phyloP scores from a whole-genome alignment of 2,113 vertebrate species.

The Manacus vitellinus region DNA sequence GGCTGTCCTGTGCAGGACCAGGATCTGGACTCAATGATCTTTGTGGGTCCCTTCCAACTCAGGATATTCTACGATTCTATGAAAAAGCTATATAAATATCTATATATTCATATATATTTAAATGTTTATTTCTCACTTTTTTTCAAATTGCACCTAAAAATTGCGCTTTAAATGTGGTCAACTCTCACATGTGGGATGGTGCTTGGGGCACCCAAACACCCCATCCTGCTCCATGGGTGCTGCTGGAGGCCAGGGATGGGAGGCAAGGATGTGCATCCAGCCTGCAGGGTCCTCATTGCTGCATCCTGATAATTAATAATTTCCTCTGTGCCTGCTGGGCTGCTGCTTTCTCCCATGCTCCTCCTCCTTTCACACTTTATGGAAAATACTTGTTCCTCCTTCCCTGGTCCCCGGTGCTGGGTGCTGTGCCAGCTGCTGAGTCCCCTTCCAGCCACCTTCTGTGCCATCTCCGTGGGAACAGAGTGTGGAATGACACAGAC shows the following conservation, averaged over 20 bases:
- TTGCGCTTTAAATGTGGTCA: not conserved
- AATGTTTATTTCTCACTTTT: not conserved
- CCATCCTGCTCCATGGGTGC: accelerated
- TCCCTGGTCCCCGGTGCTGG: not conserved
- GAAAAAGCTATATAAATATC: not conserved
- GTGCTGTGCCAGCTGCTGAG: not conserved
- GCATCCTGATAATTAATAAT: not conserved
- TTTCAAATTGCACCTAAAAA: not conserved
- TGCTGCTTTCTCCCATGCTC: not conserved
- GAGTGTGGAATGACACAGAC: not conserved
- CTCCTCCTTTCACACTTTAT: not conserved
- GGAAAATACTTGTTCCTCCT: not conserved
- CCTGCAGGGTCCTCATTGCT: not conserved
- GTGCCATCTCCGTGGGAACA: constrained; percentile 38
- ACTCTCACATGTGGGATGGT: not conserved
- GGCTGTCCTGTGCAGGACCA: not conserved
- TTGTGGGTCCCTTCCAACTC: not conserved
- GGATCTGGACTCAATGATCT: accelerated
- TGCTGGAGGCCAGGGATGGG: not conserved
- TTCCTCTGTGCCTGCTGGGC: not conserved
- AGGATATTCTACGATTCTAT: not conserved
- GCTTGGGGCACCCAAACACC: not conserved
- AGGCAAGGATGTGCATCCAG: not conserved
- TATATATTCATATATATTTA: too few relatives aligned
- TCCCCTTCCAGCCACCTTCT: not conserved